Evolutionary conservation across 2,113 vertebrate species (phyloP).

Genomic region (Urocynchramus pylzowi): DNA sequence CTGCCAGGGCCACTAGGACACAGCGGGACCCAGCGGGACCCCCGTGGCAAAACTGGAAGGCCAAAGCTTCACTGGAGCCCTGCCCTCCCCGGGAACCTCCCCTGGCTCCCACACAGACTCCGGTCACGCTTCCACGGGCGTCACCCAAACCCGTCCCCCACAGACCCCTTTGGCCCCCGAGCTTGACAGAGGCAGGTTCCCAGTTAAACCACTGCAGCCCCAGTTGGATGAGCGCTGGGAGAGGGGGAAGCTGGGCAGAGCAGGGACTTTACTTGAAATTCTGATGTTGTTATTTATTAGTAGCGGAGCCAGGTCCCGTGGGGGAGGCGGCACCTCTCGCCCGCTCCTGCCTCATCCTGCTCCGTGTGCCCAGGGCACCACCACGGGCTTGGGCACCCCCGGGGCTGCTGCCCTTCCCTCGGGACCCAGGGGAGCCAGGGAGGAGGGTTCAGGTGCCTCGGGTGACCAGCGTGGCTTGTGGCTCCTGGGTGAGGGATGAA

Average conservation of each 20-base stretch:
- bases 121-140: neutral
- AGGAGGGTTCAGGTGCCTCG: neutral
- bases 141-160: neutral
- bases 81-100: neutral
- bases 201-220: slow-evolving; percentile 18
- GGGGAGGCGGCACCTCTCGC: neutral
- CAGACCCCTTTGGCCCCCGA: neutral
- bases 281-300: slow-evolving; percentile 65
- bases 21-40: neutral
- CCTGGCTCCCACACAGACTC: neutral
- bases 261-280: slow-evolving; percentile 57
- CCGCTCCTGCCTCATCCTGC: neutral
- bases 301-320: neutral
- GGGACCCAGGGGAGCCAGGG: neutral
- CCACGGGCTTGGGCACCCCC: accelerated
- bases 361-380: accelerated
- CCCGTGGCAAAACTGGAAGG: slow-evolving; percentile 51
- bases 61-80: neutral
- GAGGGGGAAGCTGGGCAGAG: neutral
- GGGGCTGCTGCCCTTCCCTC: neutral
- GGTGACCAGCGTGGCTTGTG: neutral
- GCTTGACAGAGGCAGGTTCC: neutral
- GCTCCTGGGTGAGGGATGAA: neutral
- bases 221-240: neutral
- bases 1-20: slow-evolving; percentile 89